Evolutionary conservation across 1,140 invertebrate species (phyloP), one percentile per base, ranked within the genome.

Genomic region (Hycleus phaleratus): DNA sequence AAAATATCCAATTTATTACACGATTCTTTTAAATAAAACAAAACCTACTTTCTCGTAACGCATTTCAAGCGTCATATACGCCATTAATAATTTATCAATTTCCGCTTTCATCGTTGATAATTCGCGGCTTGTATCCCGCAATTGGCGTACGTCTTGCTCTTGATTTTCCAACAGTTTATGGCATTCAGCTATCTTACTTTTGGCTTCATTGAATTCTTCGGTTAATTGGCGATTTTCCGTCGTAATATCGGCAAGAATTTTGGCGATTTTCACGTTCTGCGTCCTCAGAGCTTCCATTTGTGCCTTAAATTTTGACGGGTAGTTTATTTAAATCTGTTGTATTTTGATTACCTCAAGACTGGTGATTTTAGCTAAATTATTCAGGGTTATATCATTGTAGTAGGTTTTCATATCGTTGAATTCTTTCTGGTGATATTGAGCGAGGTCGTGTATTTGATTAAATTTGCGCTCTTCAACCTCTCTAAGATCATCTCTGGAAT

Each of bases 401-500:
- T 32, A 32, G 7, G 4, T 32, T 32, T 32, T 32, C 32, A 32
- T 32, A 32, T 32, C 32, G 32, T 32, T 32, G 32, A 32, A 32
- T 4, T 4, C 32, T 32, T 32, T 32, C 32, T 32, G 4, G 7
- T 32, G 32, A 32, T 18, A 18, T 18, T 18, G 18, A 18, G 18
- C 18, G 1, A 18, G 18, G 18, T 18, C 18, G 1, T 32, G 4
- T 4, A 32, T 32, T 32, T 32, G 32, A 32, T 32, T 32, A 18
- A 94, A 93, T 74, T 95, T 95, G 46, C 90, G 79, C 68, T 95
- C 90, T 70, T 95, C 91, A 6, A 94, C 82, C 78, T 95, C 90
- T 18, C 18, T 18, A 18, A 18, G 18, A 18, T 18, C 18, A 18
- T 18, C 18, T 18, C 18, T 18, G 1, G 18, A 18, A 43, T 85